These are phyloP conservation scores for Scleropages formosus DNA, from an alignment of 2,797 vertebrate genomes.

Conservation along the genomic window DNA sequence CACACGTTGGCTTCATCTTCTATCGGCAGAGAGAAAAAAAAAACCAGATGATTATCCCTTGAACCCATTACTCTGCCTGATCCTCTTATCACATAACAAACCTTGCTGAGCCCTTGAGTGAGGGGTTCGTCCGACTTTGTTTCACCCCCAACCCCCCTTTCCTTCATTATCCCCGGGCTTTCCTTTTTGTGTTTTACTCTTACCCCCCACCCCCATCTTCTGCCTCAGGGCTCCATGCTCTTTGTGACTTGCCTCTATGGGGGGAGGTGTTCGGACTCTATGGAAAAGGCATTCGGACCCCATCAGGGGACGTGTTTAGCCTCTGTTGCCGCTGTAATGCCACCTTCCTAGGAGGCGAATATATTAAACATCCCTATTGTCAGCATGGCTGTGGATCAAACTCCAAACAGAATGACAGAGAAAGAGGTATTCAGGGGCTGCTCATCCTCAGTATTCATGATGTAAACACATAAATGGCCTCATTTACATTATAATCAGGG, in stretches of 20 bases:
- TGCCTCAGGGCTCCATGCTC: not conserved
- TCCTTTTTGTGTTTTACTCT: not conserved
- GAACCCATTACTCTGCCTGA: slow-evolving; percentile 70
- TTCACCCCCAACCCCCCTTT: slow-evolving; percentile 43
- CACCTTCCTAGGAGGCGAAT: not conserved
- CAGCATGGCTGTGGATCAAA: slow-evolving; percentile 54
- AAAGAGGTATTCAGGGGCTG: slow-evolving; percentile 32
- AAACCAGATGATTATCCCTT: slow-evolving; percentile 66
- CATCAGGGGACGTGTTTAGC: too few species aligned
- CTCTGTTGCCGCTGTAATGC: not conserved
- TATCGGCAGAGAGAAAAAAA: slow-evolving; percentile 50
- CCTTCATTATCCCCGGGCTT: not conserved
- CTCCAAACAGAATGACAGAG: slow-evolving; percentile 43
- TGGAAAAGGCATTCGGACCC: too few species aligned
- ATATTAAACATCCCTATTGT: slow-evolving; percentile 32
- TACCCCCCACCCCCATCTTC: not conserved
- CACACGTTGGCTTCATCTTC: slow-evolving; percentile 28
- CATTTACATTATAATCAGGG: slow-evolving; percentile 59
- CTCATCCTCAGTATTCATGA: slow-evolving; percentile 42
- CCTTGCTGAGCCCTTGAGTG: slow-evolving; percentile 53
- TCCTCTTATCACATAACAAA: slow-evolving; percentile 68
- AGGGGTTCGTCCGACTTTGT: slow-evolving; percentile 58
- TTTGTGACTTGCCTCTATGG: too few species aligned
- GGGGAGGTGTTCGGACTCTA: too few species aligned
- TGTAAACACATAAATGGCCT: slow-evolving; percentile 55